Base-by-base conservation (phyloP, 1,140 invertebrate genomes). In the Chionoecetes opilio region DNA sequence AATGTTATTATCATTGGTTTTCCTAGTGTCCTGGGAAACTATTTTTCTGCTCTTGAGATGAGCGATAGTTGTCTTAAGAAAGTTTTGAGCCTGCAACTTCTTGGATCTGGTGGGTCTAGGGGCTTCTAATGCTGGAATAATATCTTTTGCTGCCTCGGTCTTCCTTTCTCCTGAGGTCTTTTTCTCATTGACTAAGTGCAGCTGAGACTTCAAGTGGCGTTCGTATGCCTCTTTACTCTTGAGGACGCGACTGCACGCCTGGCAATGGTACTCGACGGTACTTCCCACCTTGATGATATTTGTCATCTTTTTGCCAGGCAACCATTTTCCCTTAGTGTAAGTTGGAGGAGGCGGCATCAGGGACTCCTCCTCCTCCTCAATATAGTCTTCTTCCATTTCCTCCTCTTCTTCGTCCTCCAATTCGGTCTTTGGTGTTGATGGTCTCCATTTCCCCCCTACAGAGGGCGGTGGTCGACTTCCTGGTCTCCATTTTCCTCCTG, bases 401-500 rank as follows among this genome's bases (percentile, higher is more conserved):
- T 91, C 89, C 38, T 86, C 89, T 2, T 92, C 94, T 1, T 93
- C 92, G 31, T 92, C 91, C 3, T 95, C 91, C 29, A 92, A 53
- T 21, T 95, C 94, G 14, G 32, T 84, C 91, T 46, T 95, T 29
- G 91, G 92, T 14, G 92, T 95, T 0, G 91, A 34, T 82, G 94
- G 94, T 41, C 92, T 92, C 94, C 94, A 95, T 35, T 95, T 95
- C 14, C 94, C 94, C 9, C 94, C 94, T 3, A 92, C 91, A 37
- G 91, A 95, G 3, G 92, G 92, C 35, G 94, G 94, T 26, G 94
- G 94, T 93, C 91, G 91, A 46, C 91, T 93, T 1, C 94, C 94
- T 21, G 94, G 94, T 35, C 91, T 95, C 94, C 94, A 95, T 32
- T 95, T 95, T n/a, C 94, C 94, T 41, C 94, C 94, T 41, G 94